These are phyloP conservation scores for Sporophila hypoxantha DNA, from an alignment of 2,113 vertebrate genomes.

Conservation along the genomic window DNA sequence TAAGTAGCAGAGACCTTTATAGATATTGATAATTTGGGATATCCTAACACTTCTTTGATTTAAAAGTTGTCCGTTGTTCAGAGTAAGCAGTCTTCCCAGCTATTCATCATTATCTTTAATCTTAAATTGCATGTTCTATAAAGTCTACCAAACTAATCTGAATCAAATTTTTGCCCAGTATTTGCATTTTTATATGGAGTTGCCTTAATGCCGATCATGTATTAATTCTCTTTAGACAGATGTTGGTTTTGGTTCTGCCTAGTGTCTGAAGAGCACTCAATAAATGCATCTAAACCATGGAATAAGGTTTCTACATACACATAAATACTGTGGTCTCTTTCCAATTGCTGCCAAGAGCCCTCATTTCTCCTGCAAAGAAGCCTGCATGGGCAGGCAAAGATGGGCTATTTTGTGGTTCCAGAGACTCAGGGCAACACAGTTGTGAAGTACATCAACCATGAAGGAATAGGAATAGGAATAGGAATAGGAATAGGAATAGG, in stretches of 20 bases:
- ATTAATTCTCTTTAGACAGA: background rate
- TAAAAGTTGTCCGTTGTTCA: background rate
- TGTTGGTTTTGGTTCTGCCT: background rate
- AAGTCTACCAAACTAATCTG: background rate
- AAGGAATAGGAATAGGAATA: no score
- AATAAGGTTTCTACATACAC: background rate
- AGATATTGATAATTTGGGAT: background rate
- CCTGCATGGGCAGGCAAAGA: no score
- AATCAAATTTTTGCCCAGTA: background rate
- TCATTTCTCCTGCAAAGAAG: no score
- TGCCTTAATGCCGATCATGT: background rate
- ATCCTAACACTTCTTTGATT: background rate
- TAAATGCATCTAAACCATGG: background rate
- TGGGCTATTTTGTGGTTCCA: no score
- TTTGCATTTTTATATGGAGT: background rate
- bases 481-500: no score
- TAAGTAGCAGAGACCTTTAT: background rate
- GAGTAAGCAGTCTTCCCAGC: background rate
- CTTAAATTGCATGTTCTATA: background rate
- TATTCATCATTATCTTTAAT: background rate
- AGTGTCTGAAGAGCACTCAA: background rate
- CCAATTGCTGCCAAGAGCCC: background rate
- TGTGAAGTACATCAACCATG: no score
- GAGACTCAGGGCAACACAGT: no score
- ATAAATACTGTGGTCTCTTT: background rate